Evolutionary conservation across 2,797 vertebrate genomes (phyloP).

Genomic region (Acanthornis magna): DNA sequence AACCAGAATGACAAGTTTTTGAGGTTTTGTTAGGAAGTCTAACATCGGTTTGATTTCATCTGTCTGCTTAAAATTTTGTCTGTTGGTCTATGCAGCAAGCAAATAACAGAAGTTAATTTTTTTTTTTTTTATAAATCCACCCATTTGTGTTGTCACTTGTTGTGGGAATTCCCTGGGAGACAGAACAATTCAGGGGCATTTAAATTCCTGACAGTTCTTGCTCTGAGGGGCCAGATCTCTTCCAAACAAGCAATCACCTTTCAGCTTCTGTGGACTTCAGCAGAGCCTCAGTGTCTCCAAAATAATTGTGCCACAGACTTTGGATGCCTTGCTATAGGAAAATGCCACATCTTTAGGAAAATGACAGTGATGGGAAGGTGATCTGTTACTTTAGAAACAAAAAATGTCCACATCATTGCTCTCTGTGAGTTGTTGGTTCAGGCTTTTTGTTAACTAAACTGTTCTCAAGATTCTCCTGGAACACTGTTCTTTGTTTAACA

Average conservation of each 20-base stretch:
- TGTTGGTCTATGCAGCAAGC: neutral
- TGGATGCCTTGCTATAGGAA: neutral
- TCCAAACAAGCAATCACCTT: neutral
- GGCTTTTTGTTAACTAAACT: neutral
- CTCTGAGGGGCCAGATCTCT: neutral
- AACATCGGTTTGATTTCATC: neutral
- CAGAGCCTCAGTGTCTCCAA: neutral
- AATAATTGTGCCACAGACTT: neutral
- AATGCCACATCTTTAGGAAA: neutral
- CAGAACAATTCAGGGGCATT: neutral
- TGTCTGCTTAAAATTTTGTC: neutral
- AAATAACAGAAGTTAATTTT: neutral
- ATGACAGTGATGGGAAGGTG: neutral
- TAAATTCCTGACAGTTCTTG: neutral
- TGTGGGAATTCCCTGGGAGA: neutral
- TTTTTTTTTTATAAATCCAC: neutral
- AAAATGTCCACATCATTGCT: neutral
- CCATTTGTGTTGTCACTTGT: neutral
- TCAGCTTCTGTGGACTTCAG: neutral
- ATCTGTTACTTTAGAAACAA: neutral
- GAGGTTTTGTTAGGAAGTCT: neutral
- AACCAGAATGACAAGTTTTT: neutral
- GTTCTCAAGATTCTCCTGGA: neutral
- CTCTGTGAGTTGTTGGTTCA: neutral
- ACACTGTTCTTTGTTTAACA: neutral